Evolutionary conservation across 2,113 vertebrate species (phyloP).

Genomic region (Orycteropus afer): DNA sequence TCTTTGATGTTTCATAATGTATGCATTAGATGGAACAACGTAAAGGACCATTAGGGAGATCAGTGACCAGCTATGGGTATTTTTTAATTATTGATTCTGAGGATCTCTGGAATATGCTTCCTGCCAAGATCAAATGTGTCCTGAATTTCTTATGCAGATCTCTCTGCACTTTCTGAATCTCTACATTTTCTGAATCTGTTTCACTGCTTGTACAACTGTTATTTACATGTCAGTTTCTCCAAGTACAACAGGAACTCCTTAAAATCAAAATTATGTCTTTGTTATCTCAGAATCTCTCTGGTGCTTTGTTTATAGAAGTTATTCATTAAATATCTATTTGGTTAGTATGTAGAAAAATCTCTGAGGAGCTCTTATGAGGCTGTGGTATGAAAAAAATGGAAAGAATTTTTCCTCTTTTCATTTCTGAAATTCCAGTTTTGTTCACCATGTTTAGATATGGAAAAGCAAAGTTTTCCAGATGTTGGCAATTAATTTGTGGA

Average conservation of each 20-base stretch:
- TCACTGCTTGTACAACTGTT: neutral
- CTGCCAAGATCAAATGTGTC: neutral
- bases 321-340: slow-evolving; percentile 57
- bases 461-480: neutral
- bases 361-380: slow-evolving; percentile 16
- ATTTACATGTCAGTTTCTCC: neutral
- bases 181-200: neutral
- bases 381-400: slow-evolving; percentile 14
- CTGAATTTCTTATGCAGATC: no score
- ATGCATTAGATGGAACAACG: neutral
- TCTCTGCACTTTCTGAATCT: neutral
- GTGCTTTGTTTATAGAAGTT: neutral
- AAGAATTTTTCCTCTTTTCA: slow-evolving; percentile 47
- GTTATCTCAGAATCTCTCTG: neutral
- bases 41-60: neutral
- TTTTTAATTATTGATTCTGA: neutral
- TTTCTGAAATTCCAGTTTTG: slow-evolving; percentile 57
- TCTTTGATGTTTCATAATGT: neutral
- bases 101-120: neutral
- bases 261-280: slow-evolving; percentile 22
- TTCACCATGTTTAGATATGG: neutral
- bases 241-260: neutral
- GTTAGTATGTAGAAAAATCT: slow-evolving; percentile 18
- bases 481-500: neutral
- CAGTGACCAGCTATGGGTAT: neutral